phyloP scores from a whole-genome alignment of 1,140 invertebrate genomes.

The Mycetomoellerius zeteki region DNA sequence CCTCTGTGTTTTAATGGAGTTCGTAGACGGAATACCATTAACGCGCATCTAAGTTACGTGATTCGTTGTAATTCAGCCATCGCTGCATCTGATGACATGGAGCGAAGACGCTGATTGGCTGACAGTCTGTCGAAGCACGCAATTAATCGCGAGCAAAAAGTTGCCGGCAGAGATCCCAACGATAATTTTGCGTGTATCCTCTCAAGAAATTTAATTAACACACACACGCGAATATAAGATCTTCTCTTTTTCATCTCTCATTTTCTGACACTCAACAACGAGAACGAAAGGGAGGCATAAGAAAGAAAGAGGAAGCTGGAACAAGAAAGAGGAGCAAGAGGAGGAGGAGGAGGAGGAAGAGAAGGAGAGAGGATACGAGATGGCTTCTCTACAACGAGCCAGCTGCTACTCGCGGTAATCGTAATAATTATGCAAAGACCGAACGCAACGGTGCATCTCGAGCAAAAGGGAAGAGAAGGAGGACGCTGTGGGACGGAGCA shows the following conservation, averaged over 20 bases:
- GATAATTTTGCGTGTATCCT: slow-evolving; percentile 65
- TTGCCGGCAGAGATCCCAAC: slow-evolving; percentile 3
- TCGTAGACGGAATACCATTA: background rate
- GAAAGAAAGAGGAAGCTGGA: slow-evolving; percentile 5
- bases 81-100: slow-evolving; percentile 36
- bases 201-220: slow-evolving; percentile 82
- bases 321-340: background rate
- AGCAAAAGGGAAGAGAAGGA: slow-evolving; percentile 68
- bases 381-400: slow-evolving; percentile 70
- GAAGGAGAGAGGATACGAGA: slow-evolving; percentile 17
- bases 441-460: slow-evolving; percentile 82
- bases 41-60: slow-evolving; percentile 48
- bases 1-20: slow-evolving; percentile 64
- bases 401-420: slow-evolving; percentile 82
- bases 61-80: slow-evolving; percentile 50
- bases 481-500: slow-evolving; percentile 75
- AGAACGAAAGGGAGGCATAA: slow-evolving; percentile 14
- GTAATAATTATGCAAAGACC: slow-evolving; percentile 86
- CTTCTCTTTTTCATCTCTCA: slow-evolving; percentile 61
- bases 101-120: slow-evolving; percentile 43
- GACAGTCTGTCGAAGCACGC: slow-evolving; percentile 46
- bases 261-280: slow-evolving; percentile 28
- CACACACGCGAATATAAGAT: slow-evolving; percentile 64
- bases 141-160: slow-evolving; percentile 59
- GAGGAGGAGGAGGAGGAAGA: background rate